Percentiles rank a stretch among this genome's conserved stretches.
Evolutionary conservation across 2,797 vertebrate genomes (phyloP).

Genomic region (Oryzias sinensis): DNA sequence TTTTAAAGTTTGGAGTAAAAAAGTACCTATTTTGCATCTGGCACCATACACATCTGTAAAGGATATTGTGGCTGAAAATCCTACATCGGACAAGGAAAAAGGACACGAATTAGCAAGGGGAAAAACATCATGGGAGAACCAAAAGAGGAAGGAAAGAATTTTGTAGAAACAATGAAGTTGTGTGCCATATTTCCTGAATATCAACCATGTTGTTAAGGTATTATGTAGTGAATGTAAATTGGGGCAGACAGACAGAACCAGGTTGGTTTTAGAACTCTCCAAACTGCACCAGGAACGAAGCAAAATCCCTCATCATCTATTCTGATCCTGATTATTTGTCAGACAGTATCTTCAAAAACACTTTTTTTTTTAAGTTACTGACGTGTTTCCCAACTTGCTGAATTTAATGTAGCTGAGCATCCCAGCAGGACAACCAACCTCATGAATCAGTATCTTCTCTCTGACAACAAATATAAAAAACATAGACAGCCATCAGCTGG

Average conservation of each 20-base stretch:
- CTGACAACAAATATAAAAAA: constrained; percentile 72
- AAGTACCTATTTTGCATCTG: background rate
- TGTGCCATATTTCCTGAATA: constrained; percentile 1
- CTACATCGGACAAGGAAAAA: background rate
- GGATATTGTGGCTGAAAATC: background rate
- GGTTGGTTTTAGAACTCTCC: constrained; percentile 12
- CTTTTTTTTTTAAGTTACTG: constrained; percentile 8
- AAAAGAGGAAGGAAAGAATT: constrained; percentile 2
- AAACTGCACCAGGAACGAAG: background rate
- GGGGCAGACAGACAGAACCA: constrained; percentile 4
- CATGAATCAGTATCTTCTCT: constrained; percentile 70
- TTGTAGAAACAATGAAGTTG: background rate
- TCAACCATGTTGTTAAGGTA: background rate
- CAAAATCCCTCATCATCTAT: constrained; percentile 23
- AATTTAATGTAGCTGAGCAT: constrained; percentile 63
- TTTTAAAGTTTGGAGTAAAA: background rate
- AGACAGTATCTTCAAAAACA: constrained; percentile 16
- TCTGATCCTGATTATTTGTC: constrained; percentile 36
- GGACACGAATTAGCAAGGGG: background rate
- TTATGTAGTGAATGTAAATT: constrained; percentile 6
- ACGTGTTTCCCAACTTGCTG: constrained; percentile 63
- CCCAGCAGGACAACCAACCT: constrained; percentile 68
- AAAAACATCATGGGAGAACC: constrained; percentile 6
- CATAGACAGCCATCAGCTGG: constrained; percentile 63
- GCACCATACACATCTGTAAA: constrained; percentile 2